Percentiles rank a stretch among this genome's conserved stretches.
Conservation (phyloP, 1,140 invertebrate species). For the Medauroidea extradentata region DNA sequence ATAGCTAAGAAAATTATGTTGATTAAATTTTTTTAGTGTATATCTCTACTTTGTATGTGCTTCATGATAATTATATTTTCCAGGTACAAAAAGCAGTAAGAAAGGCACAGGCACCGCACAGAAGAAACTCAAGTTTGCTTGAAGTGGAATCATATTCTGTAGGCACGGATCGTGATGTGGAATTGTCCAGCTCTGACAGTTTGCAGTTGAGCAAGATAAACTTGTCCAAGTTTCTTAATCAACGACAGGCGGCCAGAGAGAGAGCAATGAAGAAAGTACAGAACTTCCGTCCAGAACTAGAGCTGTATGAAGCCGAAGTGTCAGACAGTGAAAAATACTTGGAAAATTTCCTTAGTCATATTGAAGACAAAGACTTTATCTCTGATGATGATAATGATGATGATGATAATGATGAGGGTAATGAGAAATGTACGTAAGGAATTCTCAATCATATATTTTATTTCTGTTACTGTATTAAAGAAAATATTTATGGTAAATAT, state of each 20-base stretch:
- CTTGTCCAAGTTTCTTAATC: neutral
- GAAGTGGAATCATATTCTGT: neutral
- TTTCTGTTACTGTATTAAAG: too few species aligned
- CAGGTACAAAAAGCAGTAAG: neutral
- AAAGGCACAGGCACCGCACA: constrained; percentile 2
- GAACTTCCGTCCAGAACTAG: neutral
- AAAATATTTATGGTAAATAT: too few species aligned
- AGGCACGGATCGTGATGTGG: neutral
- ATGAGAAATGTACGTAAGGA: too few species aligned
- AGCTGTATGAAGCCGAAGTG: neutral
- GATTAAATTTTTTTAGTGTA: too few species aligned
- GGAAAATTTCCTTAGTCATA: too few species aligned
- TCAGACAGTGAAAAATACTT: too few species aligned
- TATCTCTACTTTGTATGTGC: neutral
- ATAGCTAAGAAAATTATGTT: too few species aligned
- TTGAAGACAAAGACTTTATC: too few species aligned
- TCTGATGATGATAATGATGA: neutral
- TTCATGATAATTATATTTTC: neutral
- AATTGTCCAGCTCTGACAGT: neutral
- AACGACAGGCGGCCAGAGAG: neutral
- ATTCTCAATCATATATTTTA: too few species aligned
- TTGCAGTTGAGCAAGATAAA: neutral
- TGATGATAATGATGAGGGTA: too few species aligned
- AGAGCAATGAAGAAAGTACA: neutral
- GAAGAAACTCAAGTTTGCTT: neutral